Evolutionary conservation across 2,888 invertebrate genomes (phyloP), one percentile per base, ranked within the genome.

Genomic region (Pilophorus perplexus): DNA sequence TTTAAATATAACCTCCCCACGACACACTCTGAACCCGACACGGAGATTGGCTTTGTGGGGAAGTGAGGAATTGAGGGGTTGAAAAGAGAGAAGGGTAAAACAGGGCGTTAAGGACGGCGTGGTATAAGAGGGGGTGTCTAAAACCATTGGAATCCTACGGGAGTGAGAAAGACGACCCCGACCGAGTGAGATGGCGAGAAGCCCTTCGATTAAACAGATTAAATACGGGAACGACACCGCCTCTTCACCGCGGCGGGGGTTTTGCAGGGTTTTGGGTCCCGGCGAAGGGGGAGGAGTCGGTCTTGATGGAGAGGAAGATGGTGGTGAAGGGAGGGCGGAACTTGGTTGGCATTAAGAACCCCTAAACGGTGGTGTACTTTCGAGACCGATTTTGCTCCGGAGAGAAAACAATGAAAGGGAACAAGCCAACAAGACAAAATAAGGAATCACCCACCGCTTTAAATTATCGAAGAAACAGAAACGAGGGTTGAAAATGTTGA

Each of bases 191-290:
- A n/a, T n/a, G 27, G 52, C 2, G 14, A 25, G 16, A 28, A 16
- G 27, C 52, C 28, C 28, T 52, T 52, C 52, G 52, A 28, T 52
- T 52, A 52, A 52, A 52, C 52, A 52, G 52, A 52, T 52, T 52
- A 52, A 52, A 52, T 52, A 25, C 52, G 52, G 18, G 28, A 52
- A 28, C 16, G 52, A 28, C 28, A 28, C 52, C 52, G 28, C 28
- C 52, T n/a, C 28, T 25, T 2, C 3, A 3, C 22, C 23, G 23
- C 46, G 46, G n/a, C n/a, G n/a, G n/a, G n/a, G n/a, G n/a, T n/a
- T n/a, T n/a, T n/a, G n/a, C n/a, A n/a, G n/a, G n/a, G n/a, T n/a
- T n/a, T n/a, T n/a, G n/a, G n/a, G n/a, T n/a, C n/a, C n/a, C n/a
- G n/a, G n/a, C n/a, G n/a, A n/a, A n/a, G n/a, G n/a, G n/a, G 12